A percentile compares a stretch with the other conserved stretches of the same genome.
These are phyloP conservation scores for Nannospalax galili DNA, from an alignment of 2,113 vertebrate genomes.

Conservation along the genomic window DNA sequence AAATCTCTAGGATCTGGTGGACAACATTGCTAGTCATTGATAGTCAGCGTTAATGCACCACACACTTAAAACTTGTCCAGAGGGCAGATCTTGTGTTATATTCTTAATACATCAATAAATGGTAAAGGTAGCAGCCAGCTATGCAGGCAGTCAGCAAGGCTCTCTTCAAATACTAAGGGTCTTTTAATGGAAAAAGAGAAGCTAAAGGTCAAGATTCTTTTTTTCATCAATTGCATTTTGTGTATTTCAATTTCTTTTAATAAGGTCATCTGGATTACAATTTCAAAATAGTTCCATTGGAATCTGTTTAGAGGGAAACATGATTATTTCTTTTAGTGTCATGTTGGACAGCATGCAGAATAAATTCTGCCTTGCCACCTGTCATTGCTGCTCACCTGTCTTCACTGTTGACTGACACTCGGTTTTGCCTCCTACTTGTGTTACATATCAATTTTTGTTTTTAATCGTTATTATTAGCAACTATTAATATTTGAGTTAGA, in stretches of 20 bases:
- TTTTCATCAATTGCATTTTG: neutral
- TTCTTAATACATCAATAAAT: neutral
- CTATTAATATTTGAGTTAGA: neutral
- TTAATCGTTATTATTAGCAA: neutral
- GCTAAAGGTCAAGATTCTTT: neutral
- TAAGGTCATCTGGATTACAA: neutral
- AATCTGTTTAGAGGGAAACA: neutral
- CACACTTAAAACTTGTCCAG: neutral
- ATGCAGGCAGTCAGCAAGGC: no score
- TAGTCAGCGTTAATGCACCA: neutral
- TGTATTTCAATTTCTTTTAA: slow-evolving; percentile 1
- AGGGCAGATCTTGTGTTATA: neutral
- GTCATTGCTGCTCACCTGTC: neutral
- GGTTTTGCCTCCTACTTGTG: neutral
- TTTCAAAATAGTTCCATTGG: neutral
- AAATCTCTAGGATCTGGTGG: neutral
- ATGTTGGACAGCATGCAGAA: neutral
- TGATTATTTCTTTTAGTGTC: neutral
- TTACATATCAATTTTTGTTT: neutral
- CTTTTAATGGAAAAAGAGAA: neutral
- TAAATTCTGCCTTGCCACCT: neutral
- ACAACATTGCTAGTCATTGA: neutral
- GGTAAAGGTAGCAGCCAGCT: neutral
- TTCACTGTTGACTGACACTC: neutral
- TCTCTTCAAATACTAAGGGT: neutral